Evolutionary conservation across 2,888 invertebrate genomes (phyloP).

Genomic region (Aphelenchoides bicaudatus): DNA sequence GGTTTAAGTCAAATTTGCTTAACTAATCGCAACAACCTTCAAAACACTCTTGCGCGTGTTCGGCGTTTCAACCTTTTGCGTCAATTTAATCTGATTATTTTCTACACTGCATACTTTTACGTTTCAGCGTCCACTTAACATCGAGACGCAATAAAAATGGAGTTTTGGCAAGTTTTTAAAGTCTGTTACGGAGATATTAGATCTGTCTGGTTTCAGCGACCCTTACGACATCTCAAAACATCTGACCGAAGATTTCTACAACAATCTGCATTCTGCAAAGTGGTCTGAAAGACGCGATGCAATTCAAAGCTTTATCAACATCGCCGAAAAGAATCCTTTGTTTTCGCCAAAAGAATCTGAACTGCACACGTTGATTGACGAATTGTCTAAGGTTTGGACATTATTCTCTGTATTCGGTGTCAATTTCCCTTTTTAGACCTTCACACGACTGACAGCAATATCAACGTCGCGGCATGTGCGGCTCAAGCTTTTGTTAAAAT

Average conservation of each 20-base stretch:
- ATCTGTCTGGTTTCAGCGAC: neutral
- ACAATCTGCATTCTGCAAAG: slow-evolving; percentile 88
- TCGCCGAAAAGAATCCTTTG: slow-evolving; percentile 73
- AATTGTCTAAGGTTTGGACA: slow-evolving; percentile 34
- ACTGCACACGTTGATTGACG: slow-evolving; percentile 42
- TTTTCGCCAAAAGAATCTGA: slow-evolving; percentile 61
- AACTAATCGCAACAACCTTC: no score
- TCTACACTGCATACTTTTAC: no score
- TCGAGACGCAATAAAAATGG: no score
- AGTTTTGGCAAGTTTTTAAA: no score
- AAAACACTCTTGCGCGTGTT: no score
- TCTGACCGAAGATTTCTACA: slow-evolving; percentile 89
- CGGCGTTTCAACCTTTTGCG: no score
- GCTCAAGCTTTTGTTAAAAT: slow-evolving; percentile 78
- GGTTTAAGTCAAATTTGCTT: no score
- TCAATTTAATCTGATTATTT: no score
- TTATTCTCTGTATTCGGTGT: neutral
- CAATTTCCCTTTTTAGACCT: no score
- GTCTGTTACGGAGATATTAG: no score
- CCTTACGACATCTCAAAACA: slow-evolving; percentile 77
- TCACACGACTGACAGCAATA: slow-evolving; percentile 92
- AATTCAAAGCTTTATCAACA: slow-evolving; percentile 72
- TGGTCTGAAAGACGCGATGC: slow-evolving; percentile 82
- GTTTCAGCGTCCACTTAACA: no score
- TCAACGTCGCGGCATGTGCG: slow-evolving; percentile 79